These are phyloP conservation scores for Phaethornis superciliosus DNA, from an alignment of 2,113 vertebrate species.

Conservation along the genomic window DNA sequence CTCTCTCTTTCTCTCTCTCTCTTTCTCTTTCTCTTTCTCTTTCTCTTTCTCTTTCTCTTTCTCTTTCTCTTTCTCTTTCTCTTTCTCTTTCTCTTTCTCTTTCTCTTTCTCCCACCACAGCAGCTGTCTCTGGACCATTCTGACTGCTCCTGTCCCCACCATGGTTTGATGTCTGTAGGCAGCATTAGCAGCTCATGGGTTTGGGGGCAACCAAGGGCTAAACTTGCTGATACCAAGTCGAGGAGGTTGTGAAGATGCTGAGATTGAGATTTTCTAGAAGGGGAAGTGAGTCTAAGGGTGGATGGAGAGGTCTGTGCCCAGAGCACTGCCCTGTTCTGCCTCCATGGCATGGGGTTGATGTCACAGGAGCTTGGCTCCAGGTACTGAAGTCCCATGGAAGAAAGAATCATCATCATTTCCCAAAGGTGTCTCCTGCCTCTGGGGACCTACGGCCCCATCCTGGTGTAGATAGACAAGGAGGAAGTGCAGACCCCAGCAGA, in stretches of 20 bases:
- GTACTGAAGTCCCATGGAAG: not conserved
- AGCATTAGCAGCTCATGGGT: not conserved
- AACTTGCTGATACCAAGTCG: not conserved
- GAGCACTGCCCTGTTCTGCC: too few relatives aligned
- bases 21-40: too few relatives aligned
- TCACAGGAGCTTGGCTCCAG: not conserved
- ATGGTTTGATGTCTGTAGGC: not conserved
- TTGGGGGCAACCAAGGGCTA: not conserved
- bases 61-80: too few relatives aligned
- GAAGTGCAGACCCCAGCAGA: constrained; percentile 2
- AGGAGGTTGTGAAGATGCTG: not conserved
- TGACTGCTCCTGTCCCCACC: fast-evolving
- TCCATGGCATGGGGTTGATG: fast-evolving
- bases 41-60: too few relatives aligned
- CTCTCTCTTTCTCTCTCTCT: too few relatives aligned
- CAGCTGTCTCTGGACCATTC: not conserved
- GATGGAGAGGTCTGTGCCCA: fast-evolving
- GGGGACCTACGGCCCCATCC: not conserved
- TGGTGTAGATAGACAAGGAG: not conserved
- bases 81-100: too few relatives aligned
- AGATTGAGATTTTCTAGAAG: not conserved
- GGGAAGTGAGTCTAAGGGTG: not conserved
- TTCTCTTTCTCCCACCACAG: too few relatives aligned
- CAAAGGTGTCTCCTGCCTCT: not conserved
- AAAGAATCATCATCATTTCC: not conserved